These are phyloP conservation scores for Zaprionus bogoriensis DNA, from an alignment of 2,888 invertebrate genomes.

Conservation along the genomic window DNA sequence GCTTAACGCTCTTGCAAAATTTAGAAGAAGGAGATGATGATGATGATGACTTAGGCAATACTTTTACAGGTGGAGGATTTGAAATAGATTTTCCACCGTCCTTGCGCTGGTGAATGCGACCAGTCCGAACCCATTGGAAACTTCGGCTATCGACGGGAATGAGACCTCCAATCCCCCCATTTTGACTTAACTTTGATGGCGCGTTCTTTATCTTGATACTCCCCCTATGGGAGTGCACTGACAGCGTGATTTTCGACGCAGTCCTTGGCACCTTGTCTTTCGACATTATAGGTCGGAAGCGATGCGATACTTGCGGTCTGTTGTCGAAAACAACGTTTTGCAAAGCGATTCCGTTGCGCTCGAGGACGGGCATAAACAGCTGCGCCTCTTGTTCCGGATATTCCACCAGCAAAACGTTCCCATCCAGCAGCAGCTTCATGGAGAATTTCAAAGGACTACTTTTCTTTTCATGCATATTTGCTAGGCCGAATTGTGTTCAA, in stretches of 20 bases:
- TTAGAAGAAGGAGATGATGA: too few relatives aligned
- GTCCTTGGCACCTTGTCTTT: neutral
- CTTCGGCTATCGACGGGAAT: neutral
- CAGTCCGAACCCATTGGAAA: slow-evolving; percentile 19
- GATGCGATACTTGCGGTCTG: neutral
- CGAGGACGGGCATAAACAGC: slow-evolving; percentile 41
- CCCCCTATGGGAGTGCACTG: neutral
- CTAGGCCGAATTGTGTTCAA: slow-evolving; percentile 9
- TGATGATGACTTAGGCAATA: too few relatives aligned
- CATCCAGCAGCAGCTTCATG: slow-evolving; percentile 43
- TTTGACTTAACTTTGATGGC: neutral
- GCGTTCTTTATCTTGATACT: neutral
- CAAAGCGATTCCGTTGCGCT: slow-evolving; percentile 27
- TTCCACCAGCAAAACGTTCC: slow-evolving; percentile 43
- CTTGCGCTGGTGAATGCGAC: too few relatives aligned
- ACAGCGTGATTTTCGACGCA: neutral
- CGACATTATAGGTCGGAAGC: neutral
- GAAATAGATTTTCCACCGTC: too few relatives aligned
- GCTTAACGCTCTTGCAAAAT: too few relatives aligned
- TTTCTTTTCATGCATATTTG: slow-evolving; percentile 21
- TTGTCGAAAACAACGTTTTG: slow-evolving; percentile 35
- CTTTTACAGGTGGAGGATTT: too few relatives aligned
- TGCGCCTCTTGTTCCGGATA: slow-evolving; percentile 38
- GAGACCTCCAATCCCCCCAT: neutral
- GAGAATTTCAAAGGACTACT: slow-evolving; percentile 30